Conservation (phyloP, 2,888 invertebrate genomes). For the Cephus nigrinus region DNA sequence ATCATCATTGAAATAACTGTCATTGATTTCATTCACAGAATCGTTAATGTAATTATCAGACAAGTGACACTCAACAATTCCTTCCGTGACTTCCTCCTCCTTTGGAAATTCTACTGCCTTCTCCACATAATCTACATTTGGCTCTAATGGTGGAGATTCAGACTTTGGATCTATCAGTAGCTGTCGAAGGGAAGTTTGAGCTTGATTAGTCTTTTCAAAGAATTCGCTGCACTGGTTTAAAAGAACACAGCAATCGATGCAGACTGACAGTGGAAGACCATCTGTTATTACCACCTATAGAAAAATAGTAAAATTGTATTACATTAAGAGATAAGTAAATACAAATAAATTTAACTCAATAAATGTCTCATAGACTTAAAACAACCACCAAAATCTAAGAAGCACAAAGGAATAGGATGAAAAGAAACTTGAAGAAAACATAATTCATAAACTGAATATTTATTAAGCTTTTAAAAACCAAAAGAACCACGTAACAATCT, state of each 20-base stretch:
- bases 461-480: neutral
- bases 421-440: neutral
- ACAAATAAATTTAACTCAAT: neutral
- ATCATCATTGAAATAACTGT: slow-evolving; percentile 39
- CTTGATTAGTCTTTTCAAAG: slow-evolving; percentile 62
- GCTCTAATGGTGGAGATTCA: slow-evolving; percentile 36
- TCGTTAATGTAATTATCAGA: slow-evolving; percentile 41
- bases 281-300: slow-evolving; percentile 58
- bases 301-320: slow-evolving; percentile 15
- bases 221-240: slow-evolving; percentile 64
- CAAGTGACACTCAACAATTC: slow-evolving; percentile 39
- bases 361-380: neutral
- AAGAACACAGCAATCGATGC: slow-evolving; percentile 63
- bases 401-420: neutral
- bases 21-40: slow-evolving; percentile 30
- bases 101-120: slow-evolving; percentile 45
- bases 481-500: neutral
- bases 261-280: slow-evolving; percentile 61
- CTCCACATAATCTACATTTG: slow-evolving; percentile 43
- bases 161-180: slow-evolving; percentile 48
- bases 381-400: neutral
- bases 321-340: slow-evolving; percentile 5
- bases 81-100: slow-evolving; percentile 35
- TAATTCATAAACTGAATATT: neutral
- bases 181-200: slow-evolving; percentile 60